Evolutionary conservation across 2,113 vertebrate species (phyloP).

Genomic region (Phalacrocorax carbo): DNA sequence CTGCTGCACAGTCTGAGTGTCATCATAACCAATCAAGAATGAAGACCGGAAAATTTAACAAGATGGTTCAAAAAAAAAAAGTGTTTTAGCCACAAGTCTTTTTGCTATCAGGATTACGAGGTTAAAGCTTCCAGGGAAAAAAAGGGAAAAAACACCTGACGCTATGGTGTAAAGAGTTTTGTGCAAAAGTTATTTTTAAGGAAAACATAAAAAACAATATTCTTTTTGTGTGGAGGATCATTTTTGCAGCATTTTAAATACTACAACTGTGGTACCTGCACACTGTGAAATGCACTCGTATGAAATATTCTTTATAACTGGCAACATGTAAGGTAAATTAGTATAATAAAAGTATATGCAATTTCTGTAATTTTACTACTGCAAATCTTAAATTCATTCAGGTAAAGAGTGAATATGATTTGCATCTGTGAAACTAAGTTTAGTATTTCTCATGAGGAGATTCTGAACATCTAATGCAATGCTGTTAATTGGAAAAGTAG

Average conservation of each 20-base stretch:
- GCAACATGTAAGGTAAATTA: background rate
- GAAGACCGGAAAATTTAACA: background rate
- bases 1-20: background rate
- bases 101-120: background rate
- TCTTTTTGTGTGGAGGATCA: accelerated
- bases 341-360: background rate
- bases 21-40: background rate
- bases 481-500: constrained; percentile 2
- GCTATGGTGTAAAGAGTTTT: background rate
- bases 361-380: background rate
- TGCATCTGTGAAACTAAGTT: background rate
- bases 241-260: background rate
- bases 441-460: background rate
- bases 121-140: background rate
- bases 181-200: background rate
- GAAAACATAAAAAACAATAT: background rate
- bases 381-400: background rate
- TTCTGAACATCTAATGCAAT: background rate
- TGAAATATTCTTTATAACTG: background rate
- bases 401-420: background rate
- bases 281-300: background rate
- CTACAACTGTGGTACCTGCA: background rate
- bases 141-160: background rate
- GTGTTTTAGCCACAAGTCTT: background rate
- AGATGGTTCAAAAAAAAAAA: background rate